A percentile compares a stretch with the other conserved stretches of the same genome.
These are phyloP conservation scores for Clepsis dumicolana DNA, from an alignment of 2,888 invertebrate genomes.

Conservation along the genomic window DNA sequence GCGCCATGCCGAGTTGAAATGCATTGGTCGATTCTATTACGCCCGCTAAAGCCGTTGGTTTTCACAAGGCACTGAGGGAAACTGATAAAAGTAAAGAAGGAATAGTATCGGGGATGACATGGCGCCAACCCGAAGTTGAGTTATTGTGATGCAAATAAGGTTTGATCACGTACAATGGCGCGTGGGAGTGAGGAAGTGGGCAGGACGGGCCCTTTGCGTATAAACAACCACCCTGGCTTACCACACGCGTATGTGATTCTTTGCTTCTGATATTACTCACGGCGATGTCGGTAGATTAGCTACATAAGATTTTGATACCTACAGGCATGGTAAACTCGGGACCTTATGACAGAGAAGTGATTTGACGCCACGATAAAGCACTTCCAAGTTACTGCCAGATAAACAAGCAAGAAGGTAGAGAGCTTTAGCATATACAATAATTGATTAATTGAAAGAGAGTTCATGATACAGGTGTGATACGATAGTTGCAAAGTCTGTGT, in stretches of 20 bases:
- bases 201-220: conserved; percentile 66
- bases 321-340: not conserved
- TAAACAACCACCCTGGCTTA: conserved; percentile 66
- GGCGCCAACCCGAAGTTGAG: conserved; percentile 72
- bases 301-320: conserved; percentile 6
- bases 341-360: not conserved
- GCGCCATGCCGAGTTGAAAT: not conserved
- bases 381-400: not conserved
- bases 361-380: not conserved
- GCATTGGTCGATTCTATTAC: conserved; percentile 14
- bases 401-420: not conserved
- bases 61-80: conserved; percentile 45
- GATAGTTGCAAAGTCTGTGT: not conserved
- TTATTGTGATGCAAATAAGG: conserved; percentile 83
- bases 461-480: not conserved
- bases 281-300: conserved; percentile 22
- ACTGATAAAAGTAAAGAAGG: conserved; percentile 52
- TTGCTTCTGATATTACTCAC: conserved; percentile 48
- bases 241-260: conserved; percentile 51
- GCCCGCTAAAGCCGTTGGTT: conserved; percentile 38
- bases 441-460: no score
- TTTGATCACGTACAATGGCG: conserved; percentile 77
- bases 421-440: no score
- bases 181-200: conserved; percentile 75
- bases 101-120: conserved; percentile 62